phyloP scores from a whole-genome alignment of 2,888 invertebrate species.

The Kuschelorhynchus macadamiae region DNA sequence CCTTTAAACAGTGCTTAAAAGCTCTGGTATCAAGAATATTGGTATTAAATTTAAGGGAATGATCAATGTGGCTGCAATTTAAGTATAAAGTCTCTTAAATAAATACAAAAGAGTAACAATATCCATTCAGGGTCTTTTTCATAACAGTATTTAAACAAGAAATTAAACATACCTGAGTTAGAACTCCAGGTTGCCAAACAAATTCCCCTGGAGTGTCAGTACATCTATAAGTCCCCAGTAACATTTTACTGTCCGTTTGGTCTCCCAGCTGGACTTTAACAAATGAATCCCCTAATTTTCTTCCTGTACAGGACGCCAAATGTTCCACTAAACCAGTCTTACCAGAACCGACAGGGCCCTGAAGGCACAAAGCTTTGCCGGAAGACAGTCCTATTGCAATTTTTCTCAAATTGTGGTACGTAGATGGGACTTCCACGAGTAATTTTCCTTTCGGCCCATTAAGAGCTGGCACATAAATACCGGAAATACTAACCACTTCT shows the following conservation, averaged over 20 bases:
- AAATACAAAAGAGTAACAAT: no score
- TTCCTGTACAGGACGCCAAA: constrained; percentile 85
- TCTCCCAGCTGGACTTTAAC: constrained; percentile 95
- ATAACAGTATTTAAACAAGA: no score
- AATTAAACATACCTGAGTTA: constrained; percentile 80
- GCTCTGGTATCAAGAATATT: no score
- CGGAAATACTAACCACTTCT: constrained; percentile 56
- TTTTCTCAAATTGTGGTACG: constrained; percentile 80
- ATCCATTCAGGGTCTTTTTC: no score
- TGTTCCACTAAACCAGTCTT: constrained; percentile 93
- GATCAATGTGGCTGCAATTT: no score
- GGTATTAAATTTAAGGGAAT: no score
- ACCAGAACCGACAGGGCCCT: constrained; percentile 94
- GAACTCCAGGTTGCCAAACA: constrained; percentile 94
- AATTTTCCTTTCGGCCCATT: constrained; percentile 27
- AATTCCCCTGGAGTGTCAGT: constrained; percentile 98
- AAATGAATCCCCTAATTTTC: constrained; percentile 71
- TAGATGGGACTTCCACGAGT: constrained; percentile 70
- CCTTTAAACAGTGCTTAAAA: no score
- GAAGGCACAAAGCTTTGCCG: constrained; percentile 80
- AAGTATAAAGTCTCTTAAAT: no score
- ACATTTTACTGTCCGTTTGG: constrained; percentile 95
- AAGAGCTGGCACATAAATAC: constrained; percentile 54
- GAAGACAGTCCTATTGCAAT: constrained; percentile 86
- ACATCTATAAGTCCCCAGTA: constrained; percentile 93